Base-by-base conservation (phyloP, 2,797 vertebrate genomes). In the Sarcoramphus papa region DNA sequence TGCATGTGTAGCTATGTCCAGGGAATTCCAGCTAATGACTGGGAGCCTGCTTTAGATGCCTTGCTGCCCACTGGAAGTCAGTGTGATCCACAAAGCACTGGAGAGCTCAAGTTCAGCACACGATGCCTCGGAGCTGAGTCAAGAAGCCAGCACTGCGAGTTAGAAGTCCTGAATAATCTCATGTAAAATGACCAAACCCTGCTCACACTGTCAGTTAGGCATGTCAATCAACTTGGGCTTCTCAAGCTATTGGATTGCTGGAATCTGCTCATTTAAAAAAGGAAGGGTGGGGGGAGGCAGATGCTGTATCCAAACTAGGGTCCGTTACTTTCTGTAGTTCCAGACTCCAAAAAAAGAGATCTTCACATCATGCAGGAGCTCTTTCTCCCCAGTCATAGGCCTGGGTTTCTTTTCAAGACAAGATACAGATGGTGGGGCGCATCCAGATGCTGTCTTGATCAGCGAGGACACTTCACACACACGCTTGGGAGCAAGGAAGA, bases 41-140 rank as follows among this genome's bases (percentile, higher is more conserved):
- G n/a, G 15, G 27, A 68, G 35, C 24, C 5, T 17, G 10, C 13
- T 18, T n/a, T 24, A 28, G 37, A 1, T 0, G 0, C n/a, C 51
- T 14, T n/a, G 37, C 56, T 72, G 45, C 41, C 64, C 14, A 0
- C 20, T 35, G 51, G 20, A 40, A 35, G 19, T 20, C 19, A 0
- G 14, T 3, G 12, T 21, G n/a, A 10, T 9, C 17, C 3, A 1
- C 25, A 35, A 63, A 45, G 23, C 47, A 1, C 30, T 3, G 40
- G 33, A 28, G 59, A 53, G 14, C 48, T 51, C 33, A 16, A 33
- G 50, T 19, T 30, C 53, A 8, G 69, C 69, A 15, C 35, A 6
- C 0, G 2, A 3, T 0, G 0, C 40, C 10, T 25, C 51, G 20
- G 14, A 45, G 45, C 16, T 0, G 2, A 43, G 9, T 13, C n/a